Evolutionary conservation across 2,797 vertebrate genomes (phyloP), one percentile per base, ranked within the genome.

Genomic region (Smutsia gigantea): DNA sequence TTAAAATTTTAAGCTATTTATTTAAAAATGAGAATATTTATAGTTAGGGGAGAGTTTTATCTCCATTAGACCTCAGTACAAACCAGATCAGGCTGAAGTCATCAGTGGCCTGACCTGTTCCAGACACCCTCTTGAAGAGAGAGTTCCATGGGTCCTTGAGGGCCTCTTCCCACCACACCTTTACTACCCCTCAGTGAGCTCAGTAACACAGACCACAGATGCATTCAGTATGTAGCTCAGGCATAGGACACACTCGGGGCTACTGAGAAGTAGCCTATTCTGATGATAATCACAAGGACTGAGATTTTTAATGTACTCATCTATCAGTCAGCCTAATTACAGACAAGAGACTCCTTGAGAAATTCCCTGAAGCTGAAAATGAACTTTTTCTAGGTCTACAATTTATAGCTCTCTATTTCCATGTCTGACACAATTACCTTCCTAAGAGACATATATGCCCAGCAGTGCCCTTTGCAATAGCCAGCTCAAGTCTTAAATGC

Each of bases 301-400:
- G 17, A 79, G 69, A 72, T 81, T 84, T 81, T 83, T 57, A 61
- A 55, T n/a, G 23, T 19, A 34, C 19, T 90, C 34, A 13, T 39
- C 49, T 90, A 71, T 95, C 69, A 64, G 25, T 34, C 68, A 85
- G 23, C 66, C n/a, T 66, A n/a, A 64, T 90, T 94, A 34, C n/a
- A 85, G 27, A 57, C 59, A 79, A 92, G 83, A 85, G 34, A 63
- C 93, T 94, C 29, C 59, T 71, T 55, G 86, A 84, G 39, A 78
- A 92, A 85, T 79, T 92, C 13, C 51, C 42, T 34, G n/a, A 84
- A 69, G 81, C 51, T 93, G 51, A 84, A 75, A 69, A 77, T 11
- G 1, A 90, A 51, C 14, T 31, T 93, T 84, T 78, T n/a, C 77
- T 64, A 34, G 46, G 10, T 69, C 31, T 4, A 84, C 53, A 92